These are phyloP conservation scores for Galemys pyrenaicus DNA, from an alignment of 2,113 vertebrate species.

Conservation along the genomic window DNA sequence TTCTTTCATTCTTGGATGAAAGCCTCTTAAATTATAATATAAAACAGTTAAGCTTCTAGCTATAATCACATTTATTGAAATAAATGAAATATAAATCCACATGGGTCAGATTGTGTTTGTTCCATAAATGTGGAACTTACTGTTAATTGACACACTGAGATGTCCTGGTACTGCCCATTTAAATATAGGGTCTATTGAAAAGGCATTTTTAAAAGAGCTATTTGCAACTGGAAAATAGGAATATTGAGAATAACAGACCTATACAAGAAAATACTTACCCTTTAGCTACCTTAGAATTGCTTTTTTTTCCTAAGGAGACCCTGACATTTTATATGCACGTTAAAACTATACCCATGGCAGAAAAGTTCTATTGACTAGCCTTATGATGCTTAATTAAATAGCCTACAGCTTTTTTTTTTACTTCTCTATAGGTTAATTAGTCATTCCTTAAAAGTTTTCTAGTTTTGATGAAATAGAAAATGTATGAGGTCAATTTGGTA, in stretches of 20 bases:
- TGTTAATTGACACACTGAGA: conserved; percentile 50
- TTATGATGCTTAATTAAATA: not conserved
- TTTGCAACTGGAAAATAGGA: conserved; percentile 49
- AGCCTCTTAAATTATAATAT: conserved; percentile 33
- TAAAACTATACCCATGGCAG: conserved; percentile 10
- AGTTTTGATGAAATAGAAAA: conserved; percentile 57
- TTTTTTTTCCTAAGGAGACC: not conserved
- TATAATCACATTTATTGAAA: conserved; percentile 40
- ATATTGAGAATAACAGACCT: conserved; percentile 10
- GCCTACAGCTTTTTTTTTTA: conserved; percentile 34
- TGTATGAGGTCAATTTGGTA: conserved; percentile 43
- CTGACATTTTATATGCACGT: conserved; percentile 27
- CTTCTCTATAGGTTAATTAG: conserved; percentile 26
- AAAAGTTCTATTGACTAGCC: conserved; percentile 29
- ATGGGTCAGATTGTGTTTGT: conserved; percentile 8
- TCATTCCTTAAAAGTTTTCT: conserved; percentile 41
- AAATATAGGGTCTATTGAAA: not conserved
- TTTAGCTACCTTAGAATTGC: not conserved
- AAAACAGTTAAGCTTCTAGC: conserved; percentile 30
- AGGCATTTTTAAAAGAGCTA: not conserved
- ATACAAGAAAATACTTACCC: conserved; percentile 8
- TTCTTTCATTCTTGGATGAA: not conserved
- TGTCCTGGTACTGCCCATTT: not conserved
- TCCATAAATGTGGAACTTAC: conserved; percentile 29
- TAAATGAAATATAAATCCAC: not conserved